Conservation (phyloP, 2,113 vertebrate genomes). For the Megaceryle torquata region DNA sequence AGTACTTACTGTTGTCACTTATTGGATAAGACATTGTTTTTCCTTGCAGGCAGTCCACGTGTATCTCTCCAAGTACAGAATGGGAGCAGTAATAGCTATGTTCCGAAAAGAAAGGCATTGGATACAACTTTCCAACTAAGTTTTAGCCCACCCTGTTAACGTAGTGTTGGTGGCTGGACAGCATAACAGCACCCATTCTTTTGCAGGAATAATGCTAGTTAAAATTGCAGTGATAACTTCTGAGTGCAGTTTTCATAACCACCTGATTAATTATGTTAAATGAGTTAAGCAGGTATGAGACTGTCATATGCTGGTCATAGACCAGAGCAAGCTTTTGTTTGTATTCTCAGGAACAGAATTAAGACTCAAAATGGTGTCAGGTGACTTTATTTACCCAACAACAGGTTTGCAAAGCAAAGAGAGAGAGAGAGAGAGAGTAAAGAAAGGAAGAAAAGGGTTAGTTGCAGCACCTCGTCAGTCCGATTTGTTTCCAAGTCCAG, state of each 20-base stretch:
- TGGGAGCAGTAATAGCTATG: not conserved
- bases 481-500: no score
- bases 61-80: not conserved
- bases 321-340: no score
- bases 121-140: not conserved
- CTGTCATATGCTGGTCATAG: no score
- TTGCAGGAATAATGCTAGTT: not conserved
- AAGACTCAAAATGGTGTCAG: no score
- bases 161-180: accelerated
- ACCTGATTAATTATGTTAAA: not conserved
- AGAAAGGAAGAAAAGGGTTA: no score
- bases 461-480: no score
- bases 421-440: no score
- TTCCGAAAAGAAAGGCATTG: not conserved
- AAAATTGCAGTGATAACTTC: not conserved
- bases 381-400: no score
- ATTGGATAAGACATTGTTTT: not conserved
- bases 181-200: not conserved
- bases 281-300: not conserved
- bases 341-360: no score
- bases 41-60: no score
- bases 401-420: no score
- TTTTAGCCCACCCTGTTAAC: not conserved
- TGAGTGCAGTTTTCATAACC: not conserved
- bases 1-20: not conserved